Conservation (phyloP, 2,888 invertebrate genomes). For the Lycia hirtaria region DNA sequence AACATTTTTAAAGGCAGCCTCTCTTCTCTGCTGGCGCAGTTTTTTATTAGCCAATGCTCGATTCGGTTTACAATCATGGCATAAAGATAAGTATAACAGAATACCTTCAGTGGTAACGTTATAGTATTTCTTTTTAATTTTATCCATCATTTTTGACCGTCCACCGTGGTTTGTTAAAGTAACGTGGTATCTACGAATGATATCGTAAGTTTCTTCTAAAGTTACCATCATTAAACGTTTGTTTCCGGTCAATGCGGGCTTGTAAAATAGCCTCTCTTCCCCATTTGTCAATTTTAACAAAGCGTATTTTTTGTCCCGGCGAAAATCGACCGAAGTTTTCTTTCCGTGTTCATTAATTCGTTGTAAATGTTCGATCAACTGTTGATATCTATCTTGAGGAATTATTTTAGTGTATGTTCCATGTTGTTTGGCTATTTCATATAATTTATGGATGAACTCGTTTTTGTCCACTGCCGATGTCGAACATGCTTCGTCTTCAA, state of each 20-base stretch:
- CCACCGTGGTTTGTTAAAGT: conserved; percentile 59
- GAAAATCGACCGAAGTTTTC: conserved; percentile 56
- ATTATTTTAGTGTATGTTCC: conserved; percentile 53
- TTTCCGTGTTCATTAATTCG: conserved; percentile 45
- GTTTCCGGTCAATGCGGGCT: conserved; percentile 38
- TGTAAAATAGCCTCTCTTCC: conserved; percentile 47
- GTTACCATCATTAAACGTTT: conserved; percentile 50
- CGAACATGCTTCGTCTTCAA: background rate
- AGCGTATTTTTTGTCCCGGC: conserved; percentile 57
- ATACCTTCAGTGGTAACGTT: conserved; percentile 62
- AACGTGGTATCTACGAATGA: conserved; percentile 57
- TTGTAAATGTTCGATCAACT: conserved; percentile 56
- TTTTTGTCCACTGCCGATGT: conserved; percentile 46
- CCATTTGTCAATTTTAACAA: conserved; percentile 49
- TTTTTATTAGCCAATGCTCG: conserved; percentile 44
- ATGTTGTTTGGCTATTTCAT: conserved; percentile 49
- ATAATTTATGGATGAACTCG: conserved; percentile 54
- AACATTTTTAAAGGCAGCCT: conserved; percentile 13
- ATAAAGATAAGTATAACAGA: conserved; percentile 58
- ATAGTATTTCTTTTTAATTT: conserved; percentile 58
- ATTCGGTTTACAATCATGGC: conserved; percentile 25
- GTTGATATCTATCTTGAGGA: conserved; percentile 52
- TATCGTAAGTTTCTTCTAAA: conserved; percentile 64
- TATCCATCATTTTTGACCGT: conserved; percentile 56
- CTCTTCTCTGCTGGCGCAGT: too few species aligned